Conservation (phyloP, 2,113 vertebrate species). For the Pleuronectes platessa region DNA sequence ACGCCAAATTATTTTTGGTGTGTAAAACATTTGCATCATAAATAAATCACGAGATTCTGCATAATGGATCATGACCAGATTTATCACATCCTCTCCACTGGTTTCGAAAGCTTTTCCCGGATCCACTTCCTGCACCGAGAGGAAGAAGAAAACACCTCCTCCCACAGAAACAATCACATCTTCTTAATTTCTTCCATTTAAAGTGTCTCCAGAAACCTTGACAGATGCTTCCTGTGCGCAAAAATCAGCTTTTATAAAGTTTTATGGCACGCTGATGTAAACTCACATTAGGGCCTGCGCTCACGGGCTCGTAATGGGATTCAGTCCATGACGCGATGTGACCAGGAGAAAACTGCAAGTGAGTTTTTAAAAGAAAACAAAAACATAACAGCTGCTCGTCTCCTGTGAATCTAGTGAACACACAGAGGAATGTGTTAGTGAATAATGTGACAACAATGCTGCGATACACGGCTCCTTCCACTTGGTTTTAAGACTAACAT, state of each 20-base stretch:
- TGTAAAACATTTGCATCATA: neutral
- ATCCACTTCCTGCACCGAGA: constrained; percentile 17
- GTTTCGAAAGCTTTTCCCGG: constrained; percentile 12
- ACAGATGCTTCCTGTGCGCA: neutral
- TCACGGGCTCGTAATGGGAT: constrained; percentile 62
- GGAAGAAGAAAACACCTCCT: constrained; percentile 40
- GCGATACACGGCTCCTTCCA: constrained; percentile 30
- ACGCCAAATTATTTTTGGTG: neutral
- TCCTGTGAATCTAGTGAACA: constrained; percentile 43
- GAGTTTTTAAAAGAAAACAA: neutral
- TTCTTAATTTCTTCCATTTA: constrained; percentile 14
- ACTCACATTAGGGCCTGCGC: constrained; percentile 47
- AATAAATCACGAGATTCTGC: constrained; percentile 30
- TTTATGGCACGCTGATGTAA: constrained; percentile 58
- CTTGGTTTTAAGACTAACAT: constrained; percentile 50
- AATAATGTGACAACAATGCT: constrained; percentile 49
- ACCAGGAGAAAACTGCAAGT: constrained; percentile 28
- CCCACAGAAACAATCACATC: constrained; percentile 31
- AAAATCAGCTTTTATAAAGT: constrained; percentile 33
- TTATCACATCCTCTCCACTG: constrained; percentile 3
- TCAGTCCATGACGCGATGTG: constrained; percentile 20
- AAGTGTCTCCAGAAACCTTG: constrained; percentile 1
- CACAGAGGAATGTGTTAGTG: constrained; percentile 47
- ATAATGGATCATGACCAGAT: constrained; percentile 14
- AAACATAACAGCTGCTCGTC: constrained; percentile 11